Base-by-base conservation (phyloP, 23 tunicate genomes). In the Corella eumyota region DNA sequence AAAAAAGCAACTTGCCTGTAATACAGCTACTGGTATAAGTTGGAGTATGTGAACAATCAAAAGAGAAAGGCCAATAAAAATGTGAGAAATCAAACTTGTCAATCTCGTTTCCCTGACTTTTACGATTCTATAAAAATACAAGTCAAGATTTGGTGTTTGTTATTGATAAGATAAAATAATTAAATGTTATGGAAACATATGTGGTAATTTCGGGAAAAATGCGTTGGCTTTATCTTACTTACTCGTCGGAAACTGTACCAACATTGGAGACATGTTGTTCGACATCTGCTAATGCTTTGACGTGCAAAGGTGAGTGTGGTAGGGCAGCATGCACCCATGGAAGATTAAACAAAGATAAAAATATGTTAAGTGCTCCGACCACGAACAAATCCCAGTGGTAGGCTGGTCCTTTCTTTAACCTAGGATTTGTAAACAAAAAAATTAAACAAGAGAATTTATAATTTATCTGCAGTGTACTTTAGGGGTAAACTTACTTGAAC, bases 281-380 rank as follows among this genome's bases (percentile, higher is more conserved):
- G 38, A 90, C 91, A 65, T 90, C 97, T 19, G 97, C 97, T 45
- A 90, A 74, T 25, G 97, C 97, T 47, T 94, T 69, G 19, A 81
- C 97, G 70, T 90, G 97, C 45, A 90, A 62, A 21, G 97, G 97
- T 3, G 97, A 90, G 51, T 90, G 97, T 1, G 97, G 97, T 0
- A 90, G 78, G 21, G 97, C 91, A 4, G 91, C 97, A 64, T 90
- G 97, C 20, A 90, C 67, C 97, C 97, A 90, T 4, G 97, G 97
- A 25, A 90, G 74, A 58, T 69, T 81, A 58, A 90, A 81, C 24
- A 90, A 50, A 30, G 97, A 90, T 3, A 90, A 66, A 34, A 70
- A 57, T 2, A 64, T 57, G 66, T 90, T 90, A 64, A 90, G 75
- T 23, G 81, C 17, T 9, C 86, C 97, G 0, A 90, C 65, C 29